phyloP scores from a whole-genome alignment of 2,113 vertebrate species.

The Hydropotes inermis region DNA sequence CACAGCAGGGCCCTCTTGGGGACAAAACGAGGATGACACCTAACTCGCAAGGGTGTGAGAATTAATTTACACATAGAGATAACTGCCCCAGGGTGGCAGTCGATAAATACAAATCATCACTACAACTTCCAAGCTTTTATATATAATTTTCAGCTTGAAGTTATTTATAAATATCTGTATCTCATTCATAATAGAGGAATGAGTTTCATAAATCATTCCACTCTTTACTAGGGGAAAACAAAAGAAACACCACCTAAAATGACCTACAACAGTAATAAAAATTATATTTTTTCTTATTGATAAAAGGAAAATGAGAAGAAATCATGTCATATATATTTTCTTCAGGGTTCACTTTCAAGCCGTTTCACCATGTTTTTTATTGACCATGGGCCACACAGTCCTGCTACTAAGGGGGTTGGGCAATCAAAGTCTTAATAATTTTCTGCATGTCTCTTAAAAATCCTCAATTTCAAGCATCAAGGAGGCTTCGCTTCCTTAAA shows the following conservation, averaged over 20 bases:
- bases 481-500: not conserved
- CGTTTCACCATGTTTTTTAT: not conserved
- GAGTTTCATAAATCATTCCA: not conserved
- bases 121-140: not conserved
- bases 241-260: not conserved
- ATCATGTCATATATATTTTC: not conserved
- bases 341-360: not conserved
- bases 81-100: not conserved
- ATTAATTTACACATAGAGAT: not conserved
- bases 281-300: not conserved
- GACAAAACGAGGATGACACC: not conserved
- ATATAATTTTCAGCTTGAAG: not conserved
- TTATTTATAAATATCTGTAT: not conserved
- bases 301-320: not conserved
- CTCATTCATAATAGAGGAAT: not conserved
- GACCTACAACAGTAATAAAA: not conserved
- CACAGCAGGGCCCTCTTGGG: not conserved
- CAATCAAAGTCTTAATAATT: not conserved
- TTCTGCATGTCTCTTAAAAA: not conserved
- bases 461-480: not conserved
- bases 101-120: not conserved
- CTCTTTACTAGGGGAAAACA: not conserved
- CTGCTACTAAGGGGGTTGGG: not conserved
- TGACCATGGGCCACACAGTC: accelerated
- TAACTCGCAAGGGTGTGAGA: not conserved